Evolutionary conservation across 1,140 invertebrate species (phyloP).

Genomic region (Drosophila orena): DNA sequence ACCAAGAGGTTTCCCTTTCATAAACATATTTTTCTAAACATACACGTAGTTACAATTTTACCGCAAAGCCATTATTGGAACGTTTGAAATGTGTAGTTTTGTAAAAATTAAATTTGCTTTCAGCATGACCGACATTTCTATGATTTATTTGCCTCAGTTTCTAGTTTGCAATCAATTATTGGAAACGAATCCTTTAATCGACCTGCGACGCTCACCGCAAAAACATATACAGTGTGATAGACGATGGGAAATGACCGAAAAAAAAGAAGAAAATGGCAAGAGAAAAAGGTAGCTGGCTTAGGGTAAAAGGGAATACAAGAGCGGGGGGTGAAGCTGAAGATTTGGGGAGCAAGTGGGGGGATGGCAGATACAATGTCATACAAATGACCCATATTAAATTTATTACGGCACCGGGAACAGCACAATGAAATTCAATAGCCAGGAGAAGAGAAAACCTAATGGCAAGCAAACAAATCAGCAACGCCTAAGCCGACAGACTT

Average conservation of each 20-base stretch:
- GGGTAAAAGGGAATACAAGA: slow-evolving; percentile 15
- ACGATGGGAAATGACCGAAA: slow-evolving; percentile 60
- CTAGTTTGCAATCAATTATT: background rate
- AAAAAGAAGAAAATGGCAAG: slow-evolving; percentile 32
- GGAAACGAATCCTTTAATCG: slow-evolving; percentile 22
- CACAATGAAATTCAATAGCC: slow-evolving; percentile 81
- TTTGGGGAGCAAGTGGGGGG: slow-evolving; percentile 11
- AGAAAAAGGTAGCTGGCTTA: slow-evolving; percentile 12
- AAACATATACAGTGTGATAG: slow-evolving; percentile 60
- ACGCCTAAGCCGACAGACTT: slow-evolving; percentile 48
- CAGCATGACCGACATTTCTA: background rate
- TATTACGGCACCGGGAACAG: slow-evolving; percentile 72
- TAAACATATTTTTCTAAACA: no score
- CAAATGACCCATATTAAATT: slow-evolving; percentile 83
- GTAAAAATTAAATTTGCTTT: no score
- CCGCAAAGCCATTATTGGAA: no score
- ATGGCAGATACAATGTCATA: slow-evolving; percentile 71
- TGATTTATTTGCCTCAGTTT: background rate
- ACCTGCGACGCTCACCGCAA: slow-evolving; percentile 51
- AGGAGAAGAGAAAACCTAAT: slow-evolving; percentile 55
- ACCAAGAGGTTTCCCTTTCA: no score
- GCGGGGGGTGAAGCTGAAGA: background rate
- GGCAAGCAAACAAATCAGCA: slow-evolving; percentile 80
- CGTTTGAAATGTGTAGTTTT: no score
- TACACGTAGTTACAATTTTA: no score